These are phyloP conservation scores for Coregonus clupeaformis DNA, from an alignment of 2,113 vertebrate genomes.

Conservation along the genomic window DNA sequence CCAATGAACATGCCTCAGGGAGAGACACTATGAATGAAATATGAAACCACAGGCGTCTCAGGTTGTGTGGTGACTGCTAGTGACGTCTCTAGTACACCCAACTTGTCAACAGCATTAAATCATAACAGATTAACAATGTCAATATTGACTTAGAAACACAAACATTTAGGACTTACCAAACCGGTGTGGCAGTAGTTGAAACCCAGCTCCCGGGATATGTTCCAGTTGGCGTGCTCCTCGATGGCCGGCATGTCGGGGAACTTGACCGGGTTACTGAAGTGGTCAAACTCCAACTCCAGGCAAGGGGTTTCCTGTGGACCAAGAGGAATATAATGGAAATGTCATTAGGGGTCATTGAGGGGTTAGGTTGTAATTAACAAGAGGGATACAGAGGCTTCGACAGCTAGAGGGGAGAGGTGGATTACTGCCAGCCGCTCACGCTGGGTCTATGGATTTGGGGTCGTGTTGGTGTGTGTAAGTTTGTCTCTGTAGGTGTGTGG, in stretches of 20 bases:
- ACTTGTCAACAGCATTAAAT: neutral
- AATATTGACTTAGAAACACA: too few species aligned
- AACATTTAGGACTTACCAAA: slow-evolving; percentile 76
- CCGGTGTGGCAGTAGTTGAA: slow-evolving; percentile 91
- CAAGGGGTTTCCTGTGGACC: slow-evolving; percentile 92
- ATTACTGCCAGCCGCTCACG: slow-evolving; percentile 22
- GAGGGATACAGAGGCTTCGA: slow-evolving; percentile 45
- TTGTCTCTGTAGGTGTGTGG: too few species aligned
- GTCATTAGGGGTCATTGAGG: slow-evolving; percentile 11
- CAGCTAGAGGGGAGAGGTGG: slow-evolving; percentile 27
- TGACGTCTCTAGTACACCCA: neutral
- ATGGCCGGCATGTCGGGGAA: slow-evolving; percentile 92
- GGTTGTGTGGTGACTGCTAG: too few species aligned
- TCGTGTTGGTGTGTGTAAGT: too few species aligned
- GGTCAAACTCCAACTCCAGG: slow-evolving; percentile 96
- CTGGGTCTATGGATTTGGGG: neutral
- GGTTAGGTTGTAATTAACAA: slow-evolving; percentile 32
- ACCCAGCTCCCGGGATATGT: slow-evolving; percentile 91
- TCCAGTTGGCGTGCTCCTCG: slow-evolving; percentile 96
- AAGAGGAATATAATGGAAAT: neutral
- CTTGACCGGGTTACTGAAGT: slow-evolving; percentile 94
- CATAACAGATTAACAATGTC: too few species aligned
- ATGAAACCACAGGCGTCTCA: too few species aligned
- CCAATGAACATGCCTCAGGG: too few species aligned
- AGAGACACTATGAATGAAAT: too few species aligned